Conservation (phyloP, 2,113 vertebrate species). For the Seriola rivoliana region DNA sequence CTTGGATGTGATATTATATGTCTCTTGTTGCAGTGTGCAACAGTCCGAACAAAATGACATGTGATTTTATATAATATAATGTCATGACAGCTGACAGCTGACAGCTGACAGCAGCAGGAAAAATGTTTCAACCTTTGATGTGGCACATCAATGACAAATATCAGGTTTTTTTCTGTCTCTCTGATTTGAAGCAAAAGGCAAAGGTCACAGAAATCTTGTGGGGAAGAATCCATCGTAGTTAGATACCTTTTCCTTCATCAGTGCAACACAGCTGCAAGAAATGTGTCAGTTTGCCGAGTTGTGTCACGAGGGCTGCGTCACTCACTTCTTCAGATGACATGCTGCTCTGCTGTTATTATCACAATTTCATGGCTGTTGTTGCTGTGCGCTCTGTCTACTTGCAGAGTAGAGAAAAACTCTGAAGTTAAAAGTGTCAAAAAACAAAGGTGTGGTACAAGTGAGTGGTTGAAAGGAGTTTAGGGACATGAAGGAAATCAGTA, state of each 20-base stretch:
- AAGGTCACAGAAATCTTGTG: neutral
- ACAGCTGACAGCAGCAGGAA: neutral
- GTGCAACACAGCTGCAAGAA: neutral
- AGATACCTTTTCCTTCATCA: neutral
- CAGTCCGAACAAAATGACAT: neutral
- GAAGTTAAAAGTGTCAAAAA: neutral
- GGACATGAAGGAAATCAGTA: constrained; percentile 3
- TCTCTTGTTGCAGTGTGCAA: neutral
- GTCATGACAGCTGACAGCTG: too few species aligned
- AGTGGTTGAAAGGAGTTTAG: constrained; percentile 4
- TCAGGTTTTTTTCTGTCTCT: neutral
- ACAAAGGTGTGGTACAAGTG: neutral
- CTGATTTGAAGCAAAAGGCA: neutral
- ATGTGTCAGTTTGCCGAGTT: constrained; percentile 1
- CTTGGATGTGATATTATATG: neutral
- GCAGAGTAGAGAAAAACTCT: neutral
- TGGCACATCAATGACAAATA: neutral
- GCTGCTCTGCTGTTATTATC: neutral
- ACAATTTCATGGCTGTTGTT: neutral
- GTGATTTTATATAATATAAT: neutral
- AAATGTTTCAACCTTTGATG: neutral
- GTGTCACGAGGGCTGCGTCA: neutral
- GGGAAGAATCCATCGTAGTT: constrained; percentile 1
- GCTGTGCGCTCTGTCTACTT: neutral
- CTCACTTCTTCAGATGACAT: neutral